Conservation (phyloP, 2,797 vertebrate genomes). For the Sphenodon punctatus region DNA sequence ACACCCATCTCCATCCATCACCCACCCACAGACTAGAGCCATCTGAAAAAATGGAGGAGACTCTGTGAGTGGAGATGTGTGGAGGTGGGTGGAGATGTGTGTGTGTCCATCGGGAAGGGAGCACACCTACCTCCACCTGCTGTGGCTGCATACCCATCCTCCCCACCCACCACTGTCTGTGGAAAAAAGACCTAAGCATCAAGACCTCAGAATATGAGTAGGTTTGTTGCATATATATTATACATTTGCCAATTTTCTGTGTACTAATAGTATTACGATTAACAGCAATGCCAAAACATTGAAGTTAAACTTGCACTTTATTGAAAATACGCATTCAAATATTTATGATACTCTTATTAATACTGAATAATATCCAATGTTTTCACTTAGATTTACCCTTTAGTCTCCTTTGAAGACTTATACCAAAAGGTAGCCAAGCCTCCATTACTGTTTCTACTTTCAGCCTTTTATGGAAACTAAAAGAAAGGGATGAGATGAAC, state of each 20-base stretch:
- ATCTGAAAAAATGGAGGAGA: no score
- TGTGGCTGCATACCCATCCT: no score
- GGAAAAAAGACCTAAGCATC: no score
- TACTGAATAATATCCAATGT: constrained; percentile 44
- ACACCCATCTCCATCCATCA: no score
- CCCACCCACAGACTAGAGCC: no score
- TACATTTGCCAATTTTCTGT: constrained; percentile 13
- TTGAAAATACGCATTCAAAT: constrained; percentile 1
- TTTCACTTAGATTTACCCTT: constrained; percentile 27
- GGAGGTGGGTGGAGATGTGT: no score
- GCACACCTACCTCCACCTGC: no score
- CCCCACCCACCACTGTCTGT: no score
- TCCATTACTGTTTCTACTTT: constrained; percentile 46
- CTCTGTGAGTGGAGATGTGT: no score
- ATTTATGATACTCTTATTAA: constrained; percentile 38
- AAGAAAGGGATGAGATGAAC: constrained; percentile 24
- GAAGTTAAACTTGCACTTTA: constrained; percentile 23
- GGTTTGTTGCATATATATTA: constrained; percentile 40
- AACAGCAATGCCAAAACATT: constrained; percentile 22
- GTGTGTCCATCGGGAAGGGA: no score
- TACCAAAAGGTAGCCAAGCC: constrained; percentile 51
- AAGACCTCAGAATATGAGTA: constrained; percentile 34
- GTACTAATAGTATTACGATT: constrained; percentile 36
- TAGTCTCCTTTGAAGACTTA: constrained; percentile 45
- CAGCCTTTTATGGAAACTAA: constrained; percentile 22